phyloP scores from a whole-genome alignment of 2,113 vertebrate species.

The Aleadryas rufinucha region DNA sequence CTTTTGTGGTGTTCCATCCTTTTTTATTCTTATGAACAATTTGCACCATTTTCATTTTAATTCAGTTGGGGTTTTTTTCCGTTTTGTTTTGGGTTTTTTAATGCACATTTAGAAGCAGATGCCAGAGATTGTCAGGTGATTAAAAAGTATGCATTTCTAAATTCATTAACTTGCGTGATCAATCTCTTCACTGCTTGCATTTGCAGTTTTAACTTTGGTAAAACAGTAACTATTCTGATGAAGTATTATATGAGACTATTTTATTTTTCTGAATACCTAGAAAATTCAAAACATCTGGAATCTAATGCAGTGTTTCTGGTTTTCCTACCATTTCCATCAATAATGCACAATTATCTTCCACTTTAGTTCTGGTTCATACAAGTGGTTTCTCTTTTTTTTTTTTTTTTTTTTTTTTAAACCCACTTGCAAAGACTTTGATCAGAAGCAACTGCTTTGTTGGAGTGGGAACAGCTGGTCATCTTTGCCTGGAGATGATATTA shows the following conservation, averaged over 20 bases:
- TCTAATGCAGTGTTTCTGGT: neutral
- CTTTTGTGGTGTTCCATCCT: neutral
- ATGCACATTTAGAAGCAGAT: neutral
- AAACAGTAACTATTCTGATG: neutral
- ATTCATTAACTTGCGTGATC: neutral
- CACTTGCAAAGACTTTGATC: neutral
- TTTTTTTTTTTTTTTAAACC: neutral
- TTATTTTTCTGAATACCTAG: neutral
- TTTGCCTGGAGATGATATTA: neutral
- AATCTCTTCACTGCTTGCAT: neutral
- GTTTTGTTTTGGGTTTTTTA: neutral
- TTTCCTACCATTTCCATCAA: neutral
- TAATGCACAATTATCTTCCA: neutral
- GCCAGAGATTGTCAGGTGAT: neutral
- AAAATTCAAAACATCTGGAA: constrained; percentile 21
- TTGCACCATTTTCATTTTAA: neutral
- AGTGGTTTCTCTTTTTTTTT: neutral
- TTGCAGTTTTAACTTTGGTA: neutral
- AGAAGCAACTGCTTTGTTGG: neutral
- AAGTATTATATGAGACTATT: neutral
- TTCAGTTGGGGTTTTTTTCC: fast-evolving
- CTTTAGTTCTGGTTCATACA: neutral
- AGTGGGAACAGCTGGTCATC: neutral
- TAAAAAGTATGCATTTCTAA: neutral
- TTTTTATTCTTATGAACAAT: neutral